Evolutionary conservation across 2,113 vertebrate species (phyloP), one percentile per base, ranked within the genome.

Genomic region (Muntiacus muntjak): DNA sequence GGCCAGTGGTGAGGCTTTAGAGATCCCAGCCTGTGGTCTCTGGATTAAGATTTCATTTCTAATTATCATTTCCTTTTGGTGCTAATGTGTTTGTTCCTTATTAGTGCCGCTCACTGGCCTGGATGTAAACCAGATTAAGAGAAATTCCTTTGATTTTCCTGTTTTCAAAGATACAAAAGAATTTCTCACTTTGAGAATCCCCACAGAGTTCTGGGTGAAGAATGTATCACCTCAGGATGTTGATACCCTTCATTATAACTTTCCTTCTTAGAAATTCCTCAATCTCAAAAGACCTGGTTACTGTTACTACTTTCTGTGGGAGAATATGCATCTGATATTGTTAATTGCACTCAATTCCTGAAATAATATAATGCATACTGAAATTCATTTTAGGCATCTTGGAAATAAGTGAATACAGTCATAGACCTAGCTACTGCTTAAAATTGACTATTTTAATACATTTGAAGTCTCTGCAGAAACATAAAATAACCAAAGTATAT

Each of bases 151-250:
- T 97, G 96, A 95, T 97, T 98, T 79, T 91, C 95, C 60, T 89
- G 54, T 26, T 98, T 98, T 98, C 96, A 98, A 97, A 98, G 94
- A 96, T 95, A 96, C 97, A 97, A 97, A 98, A 98, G 97, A 98
- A 98, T 97, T 94, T 98, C 97, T 96, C 97, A 97, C 95, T 97
- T 97, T 74, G 93, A 86, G 95, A 94, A 96, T 92, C 90, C 89
- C 55, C 57, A 57, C 57, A 26, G 62, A 94, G 82, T 71, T 89
- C 84, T 67, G 82, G 87, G 93, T 78, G 93, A 97, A 95, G 96
- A 98, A 97, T 97, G 97, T 91, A n/a, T 91, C 97, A 95, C 97
- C 95, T 97, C 54, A 6, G 95, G 60, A 87, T 36, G 87, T 47
- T 87, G 87, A 87, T 52, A 76, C n/a, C 78, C 78, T 86, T 94